These are phyloP conservation scores for Lasioglossum calceatum DNA, from an alignment of 2,888 invertebrate genomes.

Conservation along the genomic window DNA sequence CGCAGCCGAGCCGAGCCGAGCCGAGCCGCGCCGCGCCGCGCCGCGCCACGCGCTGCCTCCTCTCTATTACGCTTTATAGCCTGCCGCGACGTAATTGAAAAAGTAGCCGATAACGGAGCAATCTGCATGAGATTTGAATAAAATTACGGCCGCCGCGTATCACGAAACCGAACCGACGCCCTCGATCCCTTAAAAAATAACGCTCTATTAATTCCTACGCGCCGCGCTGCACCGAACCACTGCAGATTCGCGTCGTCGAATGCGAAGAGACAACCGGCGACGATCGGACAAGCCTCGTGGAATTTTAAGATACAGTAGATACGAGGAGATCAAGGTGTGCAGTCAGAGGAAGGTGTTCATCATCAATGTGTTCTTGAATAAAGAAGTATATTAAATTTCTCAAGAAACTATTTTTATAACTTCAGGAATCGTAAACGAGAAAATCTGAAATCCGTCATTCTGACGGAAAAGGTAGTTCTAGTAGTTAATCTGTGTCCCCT, in stretches of 20 bases:
- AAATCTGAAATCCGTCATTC: too few species aligned
- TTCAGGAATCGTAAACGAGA: neutral
- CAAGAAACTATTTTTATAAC: neutral
- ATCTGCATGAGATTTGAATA: conserved; percentile 72
- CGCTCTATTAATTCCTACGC: conserved; percentile 12
- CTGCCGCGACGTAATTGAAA: conserved; percentile 69
- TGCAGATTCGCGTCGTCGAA: neutral
- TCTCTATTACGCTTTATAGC: conserved; percentile 67
- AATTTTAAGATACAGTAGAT: neutral
- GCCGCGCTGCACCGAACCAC: neutral
- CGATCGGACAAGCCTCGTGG: neutral
- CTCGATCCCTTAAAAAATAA: conserved; percentile 22
- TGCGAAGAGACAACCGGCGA: neutral
- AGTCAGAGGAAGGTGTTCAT: too few species aligned
- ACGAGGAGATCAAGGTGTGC: neutral
- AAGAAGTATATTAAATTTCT: too few species aligned
- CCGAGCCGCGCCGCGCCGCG: too few species aligned
- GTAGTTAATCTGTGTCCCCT: too few species aligned
- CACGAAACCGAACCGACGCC: conserved; percentile 52
- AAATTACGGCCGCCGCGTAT: conserved; percentile 64
- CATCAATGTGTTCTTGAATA: too few species aligned
- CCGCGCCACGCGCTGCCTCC: conserved; percentile 18
- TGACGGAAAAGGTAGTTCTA: too few species aligned
- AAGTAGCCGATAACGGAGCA: conserved; percentile 72
- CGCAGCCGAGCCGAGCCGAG: neutral